A percentile compares a stretch with the other conserved stretches of the same genome.
Conservation (phyloP, 2,888 invertebrate genomes). For the Eupithecia subumbrata region DNA sequence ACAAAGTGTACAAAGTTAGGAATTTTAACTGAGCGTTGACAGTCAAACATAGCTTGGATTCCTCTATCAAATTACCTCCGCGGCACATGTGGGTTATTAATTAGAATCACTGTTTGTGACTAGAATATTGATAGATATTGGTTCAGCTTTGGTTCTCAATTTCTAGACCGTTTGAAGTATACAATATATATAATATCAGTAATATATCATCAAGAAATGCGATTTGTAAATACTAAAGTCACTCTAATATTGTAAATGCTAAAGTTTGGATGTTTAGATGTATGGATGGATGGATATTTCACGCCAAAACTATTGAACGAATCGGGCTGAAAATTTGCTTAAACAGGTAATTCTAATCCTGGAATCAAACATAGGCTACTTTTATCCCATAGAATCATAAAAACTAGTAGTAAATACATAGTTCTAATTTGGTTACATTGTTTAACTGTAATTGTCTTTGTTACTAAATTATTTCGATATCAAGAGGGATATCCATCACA, state of each 20-base stretch:
- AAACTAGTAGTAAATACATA: too few species aligned
- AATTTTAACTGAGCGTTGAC: slow-evolving; percentile 4
- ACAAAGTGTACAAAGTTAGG: not conserved
- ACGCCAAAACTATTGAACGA: too few species aligned
- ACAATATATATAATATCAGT: not conserved
- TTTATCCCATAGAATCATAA: too few species aligned
- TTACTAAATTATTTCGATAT: not conserved
- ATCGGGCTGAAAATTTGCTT: too few species aligned
- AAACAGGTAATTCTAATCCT: too few species aligned
- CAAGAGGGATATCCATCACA: not conserved
- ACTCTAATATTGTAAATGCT: too few species aligned
- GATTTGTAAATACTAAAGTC: too few species aligned
- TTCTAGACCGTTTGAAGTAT: not conserved
- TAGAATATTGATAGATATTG: not conserved
- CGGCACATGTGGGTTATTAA: slow-evolving; percentile 29
- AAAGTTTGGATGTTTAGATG: too few species aligned
- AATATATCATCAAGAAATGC: not conserved
- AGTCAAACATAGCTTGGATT: slow-evolving; percentile 7
- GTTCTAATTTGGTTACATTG: too few species aligned
- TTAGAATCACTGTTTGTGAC: not conserved
- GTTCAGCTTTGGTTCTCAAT: not conserved
- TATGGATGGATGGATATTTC: too few species aligned
- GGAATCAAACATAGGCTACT: too few species aligned
- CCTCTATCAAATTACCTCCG: slow-evolving; percentile 11
- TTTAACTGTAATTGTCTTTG: not conserved